A percentile compares a stretch with the other conserved stretches of the same genome.
phyloP scores from a whole-genome alignment of 2,888 invertebrate species.

The Agriopis marginaria region DNA sequence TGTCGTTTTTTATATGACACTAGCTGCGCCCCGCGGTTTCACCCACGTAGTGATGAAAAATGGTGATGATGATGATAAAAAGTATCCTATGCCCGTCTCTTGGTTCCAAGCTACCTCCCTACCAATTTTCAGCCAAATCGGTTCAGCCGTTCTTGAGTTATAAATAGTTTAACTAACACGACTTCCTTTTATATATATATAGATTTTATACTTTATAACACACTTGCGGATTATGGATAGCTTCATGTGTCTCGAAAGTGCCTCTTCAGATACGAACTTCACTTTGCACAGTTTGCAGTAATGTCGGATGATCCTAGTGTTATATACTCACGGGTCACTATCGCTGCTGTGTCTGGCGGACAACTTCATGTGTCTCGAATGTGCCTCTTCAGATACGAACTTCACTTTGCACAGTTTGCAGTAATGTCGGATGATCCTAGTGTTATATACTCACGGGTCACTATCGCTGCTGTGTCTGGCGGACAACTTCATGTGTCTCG shows the following conservation, averaged over 20 bases:
- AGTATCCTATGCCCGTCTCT: no score
- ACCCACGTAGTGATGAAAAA: no score
- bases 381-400: conserved; percentile 66
- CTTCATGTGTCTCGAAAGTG: conserved; percentile 64
- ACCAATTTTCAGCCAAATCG: no score
- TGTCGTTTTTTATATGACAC: no score
- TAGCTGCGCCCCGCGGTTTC: no score
- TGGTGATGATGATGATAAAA: no score
- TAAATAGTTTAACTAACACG: no score
- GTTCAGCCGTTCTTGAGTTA: no score
- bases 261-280: conserved; percentile 63
- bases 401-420: conserved; percentile 65
- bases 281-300: conserved; percentile 67
- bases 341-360: conserved; percentile 72
- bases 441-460: conserved; percentile 63
- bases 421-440: conserved; percentile 46
- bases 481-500: conserved; percentile 71
- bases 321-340: conserved; percentile 65
- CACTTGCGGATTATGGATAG: no score
- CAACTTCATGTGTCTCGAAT: conserved; percentile 66
- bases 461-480: conserved; percentile 69
- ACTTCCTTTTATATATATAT: no score
- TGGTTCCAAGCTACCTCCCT: no score
- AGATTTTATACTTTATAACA: no score
- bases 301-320: conserved; percentile 43